Conservation (phyloP, 2,888 invertebrate genomes). For the Cremastobaeus sp. region DNA sequence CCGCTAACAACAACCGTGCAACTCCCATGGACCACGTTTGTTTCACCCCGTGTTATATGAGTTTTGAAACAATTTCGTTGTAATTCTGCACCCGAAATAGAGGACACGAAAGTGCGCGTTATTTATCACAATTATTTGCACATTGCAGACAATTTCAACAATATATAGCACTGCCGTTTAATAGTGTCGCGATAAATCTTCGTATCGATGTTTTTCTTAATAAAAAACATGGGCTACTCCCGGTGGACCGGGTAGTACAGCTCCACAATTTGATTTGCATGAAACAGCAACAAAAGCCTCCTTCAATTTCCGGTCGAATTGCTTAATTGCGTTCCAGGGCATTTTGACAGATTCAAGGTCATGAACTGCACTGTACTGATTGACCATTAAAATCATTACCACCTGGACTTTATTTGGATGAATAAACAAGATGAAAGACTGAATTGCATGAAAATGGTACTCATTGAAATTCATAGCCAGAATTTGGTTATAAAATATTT, state of each 20-base stretch:
- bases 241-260: too few relatives aligned
- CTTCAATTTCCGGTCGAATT: too few relatives aligned
- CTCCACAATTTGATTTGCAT: too few relatives aligned
- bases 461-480: background rate
- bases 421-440: too few relatives aligned
- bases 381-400: too few relatives aligned
- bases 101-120: constrained; percentile 55
- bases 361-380: too few relatives aligned
- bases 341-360: too few relatives aligned
- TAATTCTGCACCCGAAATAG: constrained; percentile 62
- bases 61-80: constrained; percentile 69
- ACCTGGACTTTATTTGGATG: too few relatives aligned
- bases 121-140: constrained; percentile 60
- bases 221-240: too few relatives aligned
- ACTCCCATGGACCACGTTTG: constrained; percentile 61
- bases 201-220: constrained; percentile 29
- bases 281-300: too few relatives aligned
- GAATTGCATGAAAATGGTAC: background rate
- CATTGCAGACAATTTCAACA: constrained; percentile 56
- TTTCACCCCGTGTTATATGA: constrained; percentile 67
- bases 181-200: constrained; percentile 40
- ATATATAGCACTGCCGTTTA: constrained; percentile 35
- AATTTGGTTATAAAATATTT: too few relatives aligned
- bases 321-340: too few relatives aligned
- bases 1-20: constrained; percentile 60